Evolutionary conservation across 2,797 vertebrate genomes (phyloP).

Genomic region (Artibeus jamaicensis): DNA sequence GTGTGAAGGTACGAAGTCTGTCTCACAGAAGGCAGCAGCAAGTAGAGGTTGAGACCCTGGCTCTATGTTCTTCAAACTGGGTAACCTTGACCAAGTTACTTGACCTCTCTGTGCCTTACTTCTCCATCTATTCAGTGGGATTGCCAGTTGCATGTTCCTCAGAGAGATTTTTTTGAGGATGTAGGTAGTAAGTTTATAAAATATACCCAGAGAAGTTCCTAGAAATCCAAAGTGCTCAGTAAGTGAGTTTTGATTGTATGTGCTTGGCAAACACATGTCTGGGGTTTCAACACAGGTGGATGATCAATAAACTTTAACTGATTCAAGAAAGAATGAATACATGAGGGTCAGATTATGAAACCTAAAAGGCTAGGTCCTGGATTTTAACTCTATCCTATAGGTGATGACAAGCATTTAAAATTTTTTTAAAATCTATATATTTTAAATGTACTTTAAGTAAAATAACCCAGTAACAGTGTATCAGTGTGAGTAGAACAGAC

Average conservation of each 20-base stretch:
- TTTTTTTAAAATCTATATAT: background rate
- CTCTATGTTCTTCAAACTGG: background rate
- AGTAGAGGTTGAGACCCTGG: background rate
- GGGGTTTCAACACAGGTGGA: background rate
- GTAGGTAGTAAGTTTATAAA: constrained; percentile 15
- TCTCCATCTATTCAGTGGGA: background rate
- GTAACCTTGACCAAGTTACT: background rate
- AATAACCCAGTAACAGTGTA: constrained; percentile 21
- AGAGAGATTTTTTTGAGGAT: background rate
- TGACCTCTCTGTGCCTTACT: background rate
- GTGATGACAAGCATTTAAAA: background rate
- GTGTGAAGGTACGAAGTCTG: background rate
- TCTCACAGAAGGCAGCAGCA: background rate
- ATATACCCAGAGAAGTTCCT: background rate
- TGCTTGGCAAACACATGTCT: background rate
- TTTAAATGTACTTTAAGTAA: background rate
- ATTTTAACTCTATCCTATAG: background rate
- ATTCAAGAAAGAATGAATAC: background rate
- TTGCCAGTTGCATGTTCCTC: background rate
- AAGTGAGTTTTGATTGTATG: background rate
- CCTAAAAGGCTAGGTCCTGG: background rate
- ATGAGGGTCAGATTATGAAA: background rate
- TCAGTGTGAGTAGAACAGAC: background rate
- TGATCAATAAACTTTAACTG: background rate
- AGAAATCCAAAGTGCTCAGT: background rate